Base-by-base conservation (phyloP, 2,888 invertebrate species). In the Sarcophaga rosellei region DNA sequence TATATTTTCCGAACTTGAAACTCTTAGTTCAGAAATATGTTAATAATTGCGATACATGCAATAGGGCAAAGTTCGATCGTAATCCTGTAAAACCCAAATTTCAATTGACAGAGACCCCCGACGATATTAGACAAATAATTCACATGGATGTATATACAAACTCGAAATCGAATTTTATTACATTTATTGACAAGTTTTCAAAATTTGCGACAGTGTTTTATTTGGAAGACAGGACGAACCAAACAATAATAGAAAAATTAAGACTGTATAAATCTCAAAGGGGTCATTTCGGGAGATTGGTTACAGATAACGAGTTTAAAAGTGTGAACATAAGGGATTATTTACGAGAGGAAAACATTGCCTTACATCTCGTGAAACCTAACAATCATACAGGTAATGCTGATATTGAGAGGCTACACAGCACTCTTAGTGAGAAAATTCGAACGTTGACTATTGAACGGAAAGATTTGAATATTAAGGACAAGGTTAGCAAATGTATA, bases 181-280 rank as follows among this genome's bases (percentile, higher is more conserved):
- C 65, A 17, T 53, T 75, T 25, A 65, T 23, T 23, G 23, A 23
- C 3, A 23, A 23, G 23, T 23, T 23, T 23, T 23, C 23, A 23
- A 23, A 23, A 23, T 23, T 23, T 23, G 23, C 23, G 23, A 23
- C 23, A 23, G 23, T 23, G 23, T 23, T 23, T 23, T 74, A 74
- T 74, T 25, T 74, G 15, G 74, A 74, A 62, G 74, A 74, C n/a
- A 17, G 74, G 10, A 63, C 47, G 1, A 73, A 73, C 12, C 47
- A 74, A 20, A 74, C 74, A 23, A 74, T 74, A 63, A 74, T 74
- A 45, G 74, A 74, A 45, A 74, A 74, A 4, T 35, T 62, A n/a
- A 57, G 70, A n/a, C 15, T 63, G 11, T 63, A 63, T 15, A 74
- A 47, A 63, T 74, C 63, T 4, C 63, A 63, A 20, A 74, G 45